Evolutionary conservation across 2,888 invertebrate genomes (phyloP), one percentile per base, ranked within the genome.

Genomic region (Ennomos quercinarius): DNA sequence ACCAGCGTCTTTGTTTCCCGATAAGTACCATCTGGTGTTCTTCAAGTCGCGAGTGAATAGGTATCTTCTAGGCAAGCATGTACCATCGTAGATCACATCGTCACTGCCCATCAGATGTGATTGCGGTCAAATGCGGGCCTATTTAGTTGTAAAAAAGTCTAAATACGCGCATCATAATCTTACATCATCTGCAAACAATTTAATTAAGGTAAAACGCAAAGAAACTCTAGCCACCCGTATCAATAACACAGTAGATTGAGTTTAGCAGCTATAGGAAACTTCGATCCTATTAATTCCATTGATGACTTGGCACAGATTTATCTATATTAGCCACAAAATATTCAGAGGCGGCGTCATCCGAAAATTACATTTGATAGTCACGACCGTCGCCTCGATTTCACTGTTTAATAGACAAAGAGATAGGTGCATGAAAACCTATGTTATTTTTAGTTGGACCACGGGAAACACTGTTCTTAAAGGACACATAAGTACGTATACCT

Each of bases 331-430:
- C 59, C 54, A 54, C 59, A 54, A 54, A 59, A 59, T 54, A 59
- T 59, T 59, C 53, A 41, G 37, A 51, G 37, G 46, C 13, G 46
- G 38, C 54, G 41, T 59, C 54, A 59, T 59, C 45, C 44, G 40
- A 59, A 59, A 59, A 59, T 59, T 59, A 59, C 59, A 54, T 59
- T 59, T 59, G 59, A 59, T 59, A 59, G 59, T 59, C 59, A 54
- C 53, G 39, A 39, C 59, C 54, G 40, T 50, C 54, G 45, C 50
- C 48, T 45, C 49, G 41, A 59, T 53, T 48, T 49, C 49, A 36
- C 48, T 45, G 47, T 63, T 45, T 43, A 12, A 47, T 58, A 49
- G 53, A 27, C 53, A 12, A 40, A 37, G 58, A 58, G 53, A n/a
- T 13, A n/a, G 38, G 6, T 10, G 17, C 46, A 6, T 37, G 10